Evolutionary conservation across 2,113 vertebrate species (phyloP), one percentile per base, ranked within the genome.

Genomic region (Eleginops maclovinus): DNA sequence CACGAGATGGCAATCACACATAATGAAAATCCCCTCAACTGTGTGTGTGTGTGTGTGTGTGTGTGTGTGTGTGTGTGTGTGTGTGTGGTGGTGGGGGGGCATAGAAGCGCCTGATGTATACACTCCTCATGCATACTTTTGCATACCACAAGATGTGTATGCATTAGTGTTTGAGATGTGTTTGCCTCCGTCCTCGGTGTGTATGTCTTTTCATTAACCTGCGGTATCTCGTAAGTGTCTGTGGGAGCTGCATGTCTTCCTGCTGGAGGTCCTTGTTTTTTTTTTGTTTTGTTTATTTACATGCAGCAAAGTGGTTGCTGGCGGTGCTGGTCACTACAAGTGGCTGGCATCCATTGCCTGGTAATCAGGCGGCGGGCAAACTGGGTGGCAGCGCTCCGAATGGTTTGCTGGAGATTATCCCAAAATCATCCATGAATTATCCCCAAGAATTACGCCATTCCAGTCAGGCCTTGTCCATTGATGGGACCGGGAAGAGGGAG

Each of bases 341-440:
- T 91, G 89, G 65, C 87, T 94, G 94, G 91, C 91, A 91, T 89
- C 70, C 53, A 19, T 44, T 75, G 81, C 81, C 86, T 86, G 86
- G 84, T 94, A 92, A 93, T 93, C 91, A 93, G 90, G 87, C 89
- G 83, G 85, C 82, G 86, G 88, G 90, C 90, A 89, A 91, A 92
- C 91, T 91, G 91, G 88, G 90, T 93, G 91, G 91, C 88, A 89
- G 75, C 55, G 65, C 80, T 89, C 88, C 83, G 83, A 92, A 91
- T 88, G 91, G 79, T 92, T 90, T 89, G 82, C 86, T 91, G 90
- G 87, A 93, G 93, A 94, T 94, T 94, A 94, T 93, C 93, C 93
- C 90, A 87, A 93, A 93, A 93, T 93, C 88, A 93, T 93, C 90
- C 91, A 91, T 72, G 88, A 93, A 92, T 94, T 93, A 93, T 93